Base-by-base conservation (phyloP, 2,888 invertebrate genomes). In the Phyllotreta striolata region DNA sequence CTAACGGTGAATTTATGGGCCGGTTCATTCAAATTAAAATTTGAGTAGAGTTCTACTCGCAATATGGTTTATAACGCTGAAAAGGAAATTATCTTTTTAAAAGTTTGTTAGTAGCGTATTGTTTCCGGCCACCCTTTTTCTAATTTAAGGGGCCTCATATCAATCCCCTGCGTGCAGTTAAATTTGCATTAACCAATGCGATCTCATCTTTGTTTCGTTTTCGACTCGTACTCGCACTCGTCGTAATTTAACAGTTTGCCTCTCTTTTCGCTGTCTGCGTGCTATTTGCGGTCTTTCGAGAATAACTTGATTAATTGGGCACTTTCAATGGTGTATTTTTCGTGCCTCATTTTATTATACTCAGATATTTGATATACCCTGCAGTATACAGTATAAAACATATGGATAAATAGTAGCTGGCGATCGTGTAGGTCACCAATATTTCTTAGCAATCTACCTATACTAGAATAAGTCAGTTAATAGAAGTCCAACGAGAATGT, bases 1-100 rank as follows among this genome's bases (percentile, higher is more conserved):
- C 78, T 76, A 76, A 74, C 75, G 70, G 66, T 70, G 71, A 73
- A 80, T 80, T 80, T 80, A 80, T 76, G 72, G 71, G 74, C 67
- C 71, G 70, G 76, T 77, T 78, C 79, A 78, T 80, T 79, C 79
- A 79, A 79, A 80, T 80, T 80, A 79, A 80, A 80, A 79, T 80
- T 79, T 79, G 79, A 79, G 78, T 77, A 76, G 77, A 77, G 75
- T 74, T 75, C 72, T 75, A 77, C 74, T 70, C 66, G 73, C 75
- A 74, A 71, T 74, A 73, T 71, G 76, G 75, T 71, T 24, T 63
- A 68, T 63, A 67, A 70, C 55, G 72, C 69, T 71, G 70, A 69
- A 69, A 24, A 74, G 70, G 73, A 74, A 77, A 75, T 76, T 75
- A 74, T 70, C 71, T 72, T 72, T 62, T 71, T 70, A 72, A 74